Evolutionary conservation across 2,113 vertebrate genomes (phyloP), one percentile per base, ranked within the genome.

Genomic region (Larimichthys polyactis): DNA sequence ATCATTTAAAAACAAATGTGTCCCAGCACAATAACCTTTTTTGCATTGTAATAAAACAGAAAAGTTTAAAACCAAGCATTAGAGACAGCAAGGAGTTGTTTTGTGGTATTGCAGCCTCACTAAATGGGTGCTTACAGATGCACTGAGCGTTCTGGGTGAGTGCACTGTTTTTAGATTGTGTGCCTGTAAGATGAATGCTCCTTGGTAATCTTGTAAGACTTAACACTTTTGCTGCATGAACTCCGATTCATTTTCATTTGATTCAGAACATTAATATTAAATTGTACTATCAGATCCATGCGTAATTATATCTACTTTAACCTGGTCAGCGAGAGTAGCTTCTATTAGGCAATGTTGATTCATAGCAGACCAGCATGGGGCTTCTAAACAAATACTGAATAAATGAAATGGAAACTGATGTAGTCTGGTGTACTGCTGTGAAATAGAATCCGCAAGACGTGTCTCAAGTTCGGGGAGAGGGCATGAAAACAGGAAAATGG

Each of bases 401-500:
- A 90, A 89, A 89, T 91, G 64, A 89, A 90, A 91, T 90, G 87
- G 86, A 89, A 89, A 84, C 83, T 70, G 67, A 82, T 87, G 86
- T 87, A 71, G 85, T 86, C 79, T 84, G 82, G 86, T 75, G 83
- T 67, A 78, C 89, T 81, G 89, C 89, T 91, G 93, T 89, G 90
- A 92, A 91, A 91, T 59, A 89, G 75, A 92, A 92, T 91, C 90
- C 85, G 84, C 74, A 59, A 87, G 80, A 90, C 24, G 75, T 87
- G 89, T 84, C 89, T 90, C 84, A 83, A 88, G 89, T 91, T 93
- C 79, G 87, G 72, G 67, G 71, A 82, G 87, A 92, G 92, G 91
- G 88, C 90, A 93, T 89, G 88, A 83, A 92, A 92, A 91, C 49
- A 82, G 88, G 79, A 90, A 93, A 94, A 93, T 92, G 90, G 91